Conservation (phyloP, 2,888 invertebrate genomes). For the Zaprionus bogoriensis region DNA sequence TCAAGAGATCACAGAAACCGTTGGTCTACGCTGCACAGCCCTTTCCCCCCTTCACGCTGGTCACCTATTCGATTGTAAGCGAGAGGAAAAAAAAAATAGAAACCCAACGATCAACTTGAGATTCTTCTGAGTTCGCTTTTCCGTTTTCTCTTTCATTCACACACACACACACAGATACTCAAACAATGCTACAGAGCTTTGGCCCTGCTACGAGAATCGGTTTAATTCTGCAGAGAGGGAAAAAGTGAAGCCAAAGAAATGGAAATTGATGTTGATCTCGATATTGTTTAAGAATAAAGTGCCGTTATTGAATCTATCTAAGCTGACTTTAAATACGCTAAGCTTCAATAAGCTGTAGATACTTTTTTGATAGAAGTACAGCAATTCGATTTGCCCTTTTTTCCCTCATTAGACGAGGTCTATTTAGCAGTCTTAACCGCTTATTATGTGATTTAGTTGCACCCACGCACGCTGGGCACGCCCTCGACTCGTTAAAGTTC, state of each 20-base stretch:
- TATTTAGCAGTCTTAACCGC: conserved; percentile 8
- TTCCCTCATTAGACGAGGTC: neutral
- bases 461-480: conserved; percentile 37
- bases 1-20: conserved; percentile 74
- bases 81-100: no score
- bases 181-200: conserved; percentile 60
- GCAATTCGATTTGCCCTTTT: neutral
- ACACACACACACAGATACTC: conserved; percentile 79
- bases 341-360: neutral
- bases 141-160: conserved; percentile 12
- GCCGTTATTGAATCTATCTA: neutral
- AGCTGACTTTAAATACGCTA: no score
- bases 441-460: conserved; percentile 23
- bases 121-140: neutral
- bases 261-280: neutral
- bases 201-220: conserved; percentile 62
- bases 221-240: no score
- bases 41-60: conserved; percentile 69
- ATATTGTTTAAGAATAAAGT: neutral
- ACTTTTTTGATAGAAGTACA: neutral
- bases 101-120: accelerated
- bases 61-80: conserved; percentile 76
- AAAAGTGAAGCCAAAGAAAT: neutral
- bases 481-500: conserved; percentile 46
- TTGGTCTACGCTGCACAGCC: conserved; percentile 69